Base-by-base conservation (phyloP, 2,797 vertebrate species). In the Heterohyrax brucei region DNA sequence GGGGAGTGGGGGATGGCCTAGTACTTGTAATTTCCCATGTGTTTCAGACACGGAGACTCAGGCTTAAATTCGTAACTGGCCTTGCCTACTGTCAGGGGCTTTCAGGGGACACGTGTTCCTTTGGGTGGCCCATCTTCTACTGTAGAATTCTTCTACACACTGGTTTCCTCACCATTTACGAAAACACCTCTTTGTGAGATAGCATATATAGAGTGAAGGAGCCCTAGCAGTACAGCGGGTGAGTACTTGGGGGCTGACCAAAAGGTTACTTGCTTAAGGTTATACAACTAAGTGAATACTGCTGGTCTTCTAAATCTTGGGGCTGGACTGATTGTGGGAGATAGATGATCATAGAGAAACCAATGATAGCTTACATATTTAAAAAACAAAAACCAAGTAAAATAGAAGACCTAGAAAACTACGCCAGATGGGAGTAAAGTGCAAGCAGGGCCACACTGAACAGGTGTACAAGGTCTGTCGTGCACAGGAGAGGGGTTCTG, bases 171-270 rank as follows among this genome's bases (percentile, higher is more conserved):
- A 26, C 12, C 50, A 5, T 10, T 39, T 61, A 39, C 14, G 30
- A 75, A 93, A 83, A 79, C 78, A 70, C 8, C 4, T 61, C 72
- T 48, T n/a, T 48, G 21, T 46, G 44, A 92, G 48, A 93, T 75
- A 46, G 72, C 28, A 70, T 3, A 14, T 26, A 66, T 28, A 13
- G 13, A 30, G 26, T 66, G 28, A 66, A 30, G 64, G 64, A 30
- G 64, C 10, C 53, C 28, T n/a, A 30, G 7, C 33, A n/a, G 68
- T 70, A 16, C 13, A 18, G 28, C 1, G 68, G 68, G 6, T 62
- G 33, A 16, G n/a, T 14, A 33, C 18, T 7, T 21, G 70, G 33
- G n/a, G 33, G 68, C 16, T 18, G 33, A 70, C 13, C 68, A 8
- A n/a, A 33, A 70, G 68, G 5, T 33, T 46, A 16, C 62, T 62